These are phyloP conservation scores for Carassius auratus DNA, from an alignment of 2,113 vertebrate species.

Conservation along the genomic window DNA sequence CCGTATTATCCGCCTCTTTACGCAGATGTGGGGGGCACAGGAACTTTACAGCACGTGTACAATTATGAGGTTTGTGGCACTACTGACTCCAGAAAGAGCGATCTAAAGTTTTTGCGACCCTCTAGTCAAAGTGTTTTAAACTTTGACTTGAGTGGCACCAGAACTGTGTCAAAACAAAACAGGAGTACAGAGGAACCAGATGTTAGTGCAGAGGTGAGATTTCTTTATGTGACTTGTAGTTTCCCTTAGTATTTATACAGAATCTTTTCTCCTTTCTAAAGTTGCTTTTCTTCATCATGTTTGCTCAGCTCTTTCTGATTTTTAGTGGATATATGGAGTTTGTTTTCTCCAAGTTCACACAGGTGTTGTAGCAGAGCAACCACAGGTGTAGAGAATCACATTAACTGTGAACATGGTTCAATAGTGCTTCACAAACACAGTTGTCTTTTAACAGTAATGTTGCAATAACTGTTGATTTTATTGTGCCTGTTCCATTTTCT, in stretches of 20 bases:
- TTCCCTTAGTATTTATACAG: too few relatives aligned
- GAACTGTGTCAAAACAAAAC: constrained; percentile 66
- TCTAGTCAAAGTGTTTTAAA: constrained; percentile 70
- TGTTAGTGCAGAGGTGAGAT: constrained; percentile 71
- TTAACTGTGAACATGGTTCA: too few relatives aligned
- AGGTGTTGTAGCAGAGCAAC: neutral
- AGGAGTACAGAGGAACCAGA: constrained; percentile 47
- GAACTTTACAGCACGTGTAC: too few relatives aligned
- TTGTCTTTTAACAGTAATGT: too few relatives aligned
- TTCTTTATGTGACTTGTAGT: neutral
- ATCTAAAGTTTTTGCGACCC: constrained; percentile 48
- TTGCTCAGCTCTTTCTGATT: neutral
- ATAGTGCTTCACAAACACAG: too few relatives aligned
- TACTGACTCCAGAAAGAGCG: too few relatives aligned
- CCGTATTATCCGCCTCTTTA: too few relatives aligned
- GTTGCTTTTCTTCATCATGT: neutral
- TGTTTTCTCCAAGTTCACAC: neutral
- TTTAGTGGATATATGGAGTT: neutral
- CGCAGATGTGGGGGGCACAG: too few relatives aligned
- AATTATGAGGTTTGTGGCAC: too few relatives aligned
- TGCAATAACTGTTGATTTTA: too few relatives aligned
- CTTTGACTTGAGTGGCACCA: constrained; percentile 61
- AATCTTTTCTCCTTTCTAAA: too few relatives aligned
- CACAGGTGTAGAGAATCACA: neutral
- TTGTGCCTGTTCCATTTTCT: too few relatives aligned